Evolutionary conservation across 1,140 invertebrate species (phyloP).

Genomic region (Myzus persicae): DNA sequence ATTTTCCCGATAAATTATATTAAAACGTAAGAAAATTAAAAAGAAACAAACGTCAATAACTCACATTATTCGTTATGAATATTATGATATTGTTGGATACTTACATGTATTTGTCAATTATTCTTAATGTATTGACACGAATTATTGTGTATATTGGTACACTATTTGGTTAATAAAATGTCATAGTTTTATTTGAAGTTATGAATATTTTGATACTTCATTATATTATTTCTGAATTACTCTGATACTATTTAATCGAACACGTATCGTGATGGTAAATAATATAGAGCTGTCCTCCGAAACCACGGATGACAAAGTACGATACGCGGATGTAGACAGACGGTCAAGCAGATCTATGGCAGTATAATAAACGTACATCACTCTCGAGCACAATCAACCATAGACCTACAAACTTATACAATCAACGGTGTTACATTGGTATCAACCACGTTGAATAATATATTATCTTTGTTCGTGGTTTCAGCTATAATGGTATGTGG

Average conservation of each 20-base stretch:
- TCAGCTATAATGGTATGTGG: too few relatives aligned
- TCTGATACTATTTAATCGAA: not conserved
- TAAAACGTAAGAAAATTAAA: not conserved
- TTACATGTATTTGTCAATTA: not conserved
- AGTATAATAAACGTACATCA: not conserved
- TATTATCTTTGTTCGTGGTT: too few relatives aligned
- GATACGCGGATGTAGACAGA: not conserved
- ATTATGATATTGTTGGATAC: not conserved
- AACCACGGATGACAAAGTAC: not conserved
- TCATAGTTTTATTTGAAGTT: not conserved
- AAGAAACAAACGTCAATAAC: not conserved
- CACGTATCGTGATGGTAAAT: not conserved
- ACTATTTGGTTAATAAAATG: too few relatives aligned
- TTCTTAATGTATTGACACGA: not conserved
- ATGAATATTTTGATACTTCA: not conserved
- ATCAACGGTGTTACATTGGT: not conserved
- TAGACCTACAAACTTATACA: not conserved
- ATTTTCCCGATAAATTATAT: not conserved
- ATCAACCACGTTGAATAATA: too few relatives aligned
- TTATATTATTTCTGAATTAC: not conserved
- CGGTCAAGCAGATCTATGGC: not conserved
- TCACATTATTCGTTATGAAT: not conserved
- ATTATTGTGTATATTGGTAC: too few relatives aligned
- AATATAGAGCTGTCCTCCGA: not conserved
- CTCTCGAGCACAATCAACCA: not conserved